Percentiles rank a stretch among this genome's conserved stretches.
These are phyloP conservation scores for Ornithoptera priamus DNA, from an alignment of 2,888 invertebrate species.

Conservation along the genomic window DNA sequence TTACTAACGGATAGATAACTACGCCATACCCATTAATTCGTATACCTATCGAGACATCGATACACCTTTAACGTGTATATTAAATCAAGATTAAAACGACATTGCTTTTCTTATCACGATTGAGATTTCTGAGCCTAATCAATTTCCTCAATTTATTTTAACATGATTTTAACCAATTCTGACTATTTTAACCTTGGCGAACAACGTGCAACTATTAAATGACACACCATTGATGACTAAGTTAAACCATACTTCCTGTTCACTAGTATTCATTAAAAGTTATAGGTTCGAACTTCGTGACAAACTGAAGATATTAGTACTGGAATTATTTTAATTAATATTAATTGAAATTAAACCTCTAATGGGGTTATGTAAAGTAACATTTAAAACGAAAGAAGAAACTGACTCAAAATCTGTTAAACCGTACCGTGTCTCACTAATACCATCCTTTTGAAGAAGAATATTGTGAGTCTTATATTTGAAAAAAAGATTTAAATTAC, in stretches of 20 bases:
- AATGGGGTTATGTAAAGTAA: too few relatives aligned
- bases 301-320: too few relatives aligned
- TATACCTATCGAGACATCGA: neutral
- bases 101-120: neutral
- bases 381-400: too few relatives aligned
- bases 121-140: neutral
- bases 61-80: constrained; percentile 3
- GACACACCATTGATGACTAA: neutral
- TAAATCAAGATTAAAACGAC: neutral
- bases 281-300: too few relatives aligned
- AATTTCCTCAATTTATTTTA: constrained; percentile 2
- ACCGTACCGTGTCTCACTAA: too few relatives aligned
- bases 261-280: neutral
- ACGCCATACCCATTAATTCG: neutral
- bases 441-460: too few relatives aligned
- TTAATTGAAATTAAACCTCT: too few relatives aligned
- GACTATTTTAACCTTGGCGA: neutral
- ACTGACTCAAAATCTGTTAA: too few relatives aligned
- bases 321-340: too few relatives aligned
- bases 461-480: too few relatives aligned
- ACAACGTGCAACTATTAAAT: neutral
- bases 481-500: neutral
- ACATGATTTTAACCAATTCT: neutral
- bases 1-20: neutral
- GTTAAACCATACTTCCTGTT: constrained; percentile 1